A percentile compares a stretch with the other conserved stretches of the same genome.
phyloP scores from a whole-genome alignment of 2,888 invertebrate species.

The Pyralis farinalis region DNA sequence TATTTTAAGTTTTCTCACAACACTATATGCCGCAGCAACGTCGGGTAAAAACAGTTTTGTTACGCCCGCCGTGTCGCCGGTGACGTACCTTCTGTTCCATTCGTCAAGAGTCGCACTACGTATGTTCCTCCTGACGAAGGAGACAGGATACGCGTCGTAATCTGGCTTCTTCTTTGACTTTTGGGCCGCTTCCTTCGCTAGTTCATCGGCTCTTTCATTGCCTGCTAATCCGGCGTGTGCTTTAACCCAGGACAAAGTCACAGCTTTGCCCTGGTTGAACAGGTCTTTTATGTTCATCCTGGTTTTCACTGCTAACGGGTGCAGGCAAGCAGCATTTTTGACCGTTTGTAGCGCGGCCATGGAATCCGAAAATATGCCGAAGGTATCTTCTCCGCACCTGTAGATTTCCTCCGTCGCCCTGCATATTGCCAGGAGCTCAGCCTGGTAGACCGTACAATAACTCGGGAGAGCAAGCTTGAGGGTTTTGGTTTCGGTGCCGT shows the following conservation, averaged over 20 bases:
- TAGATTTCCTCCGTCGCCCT: neutral
- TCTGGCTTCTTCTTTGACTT: too few relatives aligned
- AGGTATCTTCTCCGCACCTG: neutral
- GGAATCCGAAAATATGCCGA: constrained; percentile 10
- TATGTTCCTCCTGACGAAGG: constrained; percentile 6
- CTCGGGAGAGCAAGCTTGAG: neutral
- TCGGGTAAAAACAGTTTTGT: constrained; percentile 18
- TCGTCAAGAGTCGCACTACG: neutral
- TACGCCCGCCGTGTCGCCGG: neutral
- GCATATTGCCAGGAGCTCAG: constrained; percentile 15
- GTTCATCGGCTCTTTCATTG: constrained; percentile 18
- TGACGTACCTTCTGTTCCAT: constrained; percentile 11
- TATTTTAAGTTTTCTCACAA: neutral
- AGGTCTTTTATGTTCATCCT: too few relatives aligned
- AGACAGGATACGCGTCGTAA: constrained; percentile 9
- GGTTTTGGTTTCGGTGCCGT: constrained; percentile 8
- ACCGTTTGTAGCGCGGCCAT: constrained; percentile 11
- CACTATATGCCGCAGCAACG: neutral
- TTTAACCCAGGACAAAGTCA: constrained; percentile 16
- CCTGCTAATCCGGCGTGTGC: constrained; percentile 17
- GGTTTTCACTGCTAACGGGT: constrained; percentile 13
- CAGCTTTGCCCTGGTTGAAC: neutral
- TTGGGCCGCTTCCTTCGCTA: constrained; percentile 14
- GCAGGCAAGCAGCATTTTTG: neutral
- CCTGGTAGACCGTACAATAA: constrained; percentile 14